Percentiles rank a stretch among this genome's conserved stretches.
phyloP scores from a whole-genome alignment of 1,140 invertebrate species.

The Tetramorium simillimum region DNA sequence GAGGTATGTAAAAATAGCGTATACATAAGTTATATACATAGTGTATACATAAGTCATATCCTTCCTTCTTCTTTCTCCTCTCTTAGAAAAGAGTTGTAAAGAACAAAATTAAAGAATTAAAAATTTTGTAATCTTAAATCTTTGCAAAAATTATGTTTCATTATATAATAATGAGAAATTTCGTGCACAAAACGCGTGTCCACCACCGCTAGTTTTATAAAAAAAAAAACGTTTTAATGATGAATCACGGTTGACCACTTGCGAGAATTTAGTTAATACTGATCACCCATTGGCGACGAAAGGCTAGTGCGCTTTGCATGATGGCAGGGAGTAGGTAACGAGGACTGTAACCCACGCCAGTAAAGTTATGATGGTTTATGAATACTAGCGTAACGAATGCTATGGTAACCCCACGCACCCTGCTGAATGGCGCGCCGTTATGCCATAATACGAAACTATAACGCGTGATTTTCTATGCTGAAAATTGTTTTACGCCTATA shows the following conservation, averaged over 20 bases:
- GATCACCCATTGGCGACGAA: slow-evolving; percentile 60
- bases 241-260: slow-evolving; percentile 50
- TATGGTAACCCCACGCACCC: slow-evolving; percentile 72
- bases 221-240: neutral
- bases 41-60: too few species aligned
- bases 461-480: slow-evolving; percentile 84
- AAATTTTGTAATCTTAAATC: too few species aligned
- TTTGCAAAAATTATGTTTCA: too few species aligned
- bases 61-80: too few species aligned
- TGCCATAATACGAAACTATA: slow-evolving; percentile 80
- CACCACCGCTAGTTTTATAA: neutral
- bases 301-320: slow-evolving; percentile 49
- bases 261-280: slow-evolving; percentile 62
- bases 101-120: too few species aligned
- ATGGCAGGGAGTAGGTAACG: slow-evolving; percentile 49
- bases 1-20: too few species aligned
- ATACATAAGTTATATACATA: too few species aligned
- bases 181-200: too few species aligned
- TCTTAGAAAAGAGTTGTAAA: too few species aligned
- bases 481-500: slow-evolving; percentile 85
- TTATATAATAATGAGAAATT: too few species aligned
- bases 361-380: slow-evolving; percentile 84
- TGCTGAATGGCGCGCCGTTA: slow-evolving; percentile 77
- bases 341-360: slow-evolving; percentile 67
- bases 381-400: slow-evolving; percentile 84